Percentiles rank a stretch among this genome's conserved stretches.
Conservation (phyloP, 2,888 invertebrate species). For the Conus canariensis region DNA sequence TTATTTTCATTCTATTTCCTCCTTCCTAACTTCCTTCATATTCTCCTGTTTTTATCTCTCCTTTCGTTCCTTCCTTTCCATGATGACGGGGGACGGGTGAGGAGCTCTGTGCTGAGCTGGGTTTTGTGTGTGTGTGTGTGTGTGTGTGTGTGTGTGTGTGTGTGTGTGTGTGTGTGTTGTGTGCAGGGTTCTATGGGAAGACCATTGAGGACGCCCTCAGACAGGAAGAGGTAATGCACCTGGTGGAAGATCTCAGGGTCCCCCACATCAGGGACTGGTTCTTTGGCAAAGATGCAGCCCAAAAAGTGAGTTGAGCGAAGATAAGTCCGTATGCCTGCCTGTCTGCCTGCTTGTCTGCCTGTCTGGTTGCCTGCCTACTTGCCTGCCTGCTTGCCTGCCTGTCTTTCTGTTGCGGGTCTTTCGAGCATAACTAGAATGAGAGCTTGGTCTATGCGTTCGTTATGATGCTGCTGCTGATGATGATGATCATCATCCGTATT, state of each 20-base stretch:
- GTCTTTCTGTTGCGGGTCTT: neutral
- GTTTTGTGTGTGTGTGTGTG: too few species aligned
- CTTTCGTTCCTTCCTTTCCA: neutral
- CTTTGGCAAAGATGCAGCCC: neutral
- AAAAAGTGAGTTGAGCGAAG: neutral
- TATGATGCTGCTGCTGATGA: too few species aligned
- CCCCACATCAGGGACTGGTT: slow-evolving; percentile 31
- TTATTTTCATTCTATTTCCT: too few species aligned
- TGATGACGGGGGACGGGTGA: too few species aligned
- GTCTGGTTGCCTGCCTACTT: neutral
- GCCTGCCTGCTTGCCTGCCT: neutral
- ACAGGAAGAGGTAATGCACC: slow-evolving; percentile 5
- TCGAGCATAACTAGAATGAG: too few species aligned
- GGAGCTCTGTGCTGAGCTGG: too few species aligned
- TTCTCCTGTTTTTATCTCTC: too few species aligned
- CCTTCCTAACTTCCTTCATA: too few species aligned
- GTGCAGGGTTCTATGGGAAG: slow-evolving; percentile 11
- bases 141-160: too few species aligned
- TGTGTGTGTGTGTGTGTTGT: too few species aligned
- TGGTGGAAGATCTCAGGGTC: slow-evolving; percentile 7
- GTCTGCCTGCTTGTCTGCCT: neutral
- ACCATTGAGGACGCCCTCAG: neutral
- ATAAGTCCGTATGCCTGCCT: neutral
- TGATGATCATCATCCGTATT: neutral
- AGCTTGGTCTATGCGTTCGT: too few species aligned